Conservation (phyloP, 2,113 vertebrate genomes). For the Nymphicus hollandicus region DNA sequence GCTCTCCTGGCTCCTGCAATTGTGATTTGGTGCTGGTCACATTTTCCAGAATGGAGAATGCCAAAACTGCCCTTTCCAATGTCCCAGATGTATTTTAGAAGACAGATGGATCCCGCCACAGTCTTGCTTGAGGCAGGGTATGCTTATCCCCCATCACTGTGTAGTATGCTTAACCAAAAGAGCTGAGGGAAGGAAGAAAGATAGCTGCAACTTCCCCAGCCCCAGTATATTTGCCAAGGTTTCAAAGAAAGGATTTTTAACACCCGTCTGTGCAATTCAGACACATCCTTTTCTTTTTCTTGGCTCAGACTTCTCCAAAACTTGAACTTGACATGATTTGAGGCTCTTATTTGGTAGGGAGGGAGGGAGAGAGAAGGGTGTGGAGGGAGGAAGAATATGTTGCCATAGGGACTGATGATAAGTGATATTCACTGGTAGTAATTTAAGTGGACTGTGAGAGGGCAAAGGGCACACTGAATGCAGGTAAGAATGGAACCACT, state of each 20-base stretch:
- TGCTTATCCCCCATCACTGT: background rate
- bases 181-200: background rate
- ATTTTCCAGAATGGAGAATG: background rate
- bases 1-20: background rate
- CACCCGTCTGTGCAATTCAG: background rate
- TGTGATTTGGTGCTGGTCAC: background rate
- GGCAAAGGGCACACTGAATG: background rate
- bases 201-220: background rate
- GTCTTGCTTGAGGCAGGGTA: background rate
- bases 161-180: background rate
- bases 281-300: background rate
- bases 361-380: background rate
- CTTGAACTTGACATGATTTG: background rate
- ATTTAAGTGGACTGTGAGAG: background rate
- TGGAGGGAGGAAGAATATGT: background rate
- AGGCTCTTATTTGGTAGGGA: background rate
- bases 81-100: background rate
- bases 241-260: background rate
- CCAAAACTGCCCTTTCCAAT: background rate
- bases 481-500: background rate
- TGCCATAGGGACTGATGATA: background rate
- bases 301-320: background rate
- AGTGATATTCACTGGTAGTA: background rate
- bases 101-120: background rate
- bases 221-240: background rate